Evolutionary conservation across 2,797 vertebrate species (phyloP), one percentile per base, ranked within the genome.

Genomic region (Prunella strophiata): DNA sequence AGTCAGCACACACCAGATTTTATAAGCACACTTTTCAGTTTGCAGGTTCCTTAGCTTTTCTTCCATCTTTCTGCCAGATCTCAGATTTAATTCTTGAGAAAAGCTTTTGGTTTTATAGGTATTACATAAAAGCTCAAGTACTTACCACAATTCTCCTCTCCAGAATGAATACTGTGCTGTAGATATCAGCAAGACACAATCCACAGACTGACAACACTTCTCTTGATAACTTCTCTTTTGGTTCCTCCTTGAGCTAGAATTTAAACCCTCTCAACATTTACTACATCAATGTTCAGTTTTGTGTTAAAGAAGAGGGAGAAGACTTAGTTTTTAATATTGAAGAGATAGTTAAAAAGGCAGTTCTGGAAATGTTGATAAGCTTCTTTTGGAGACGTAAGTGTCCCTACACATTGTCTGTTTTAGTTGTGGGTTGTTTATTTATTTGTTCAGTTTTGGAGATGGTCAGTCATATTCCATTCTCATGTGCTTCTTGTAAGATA

Each of bases 241-340:
- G 89, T 91, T 95, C 93, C 73, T 94, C 78, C 65, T 93, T 72
- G 91, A 97, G 93, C 89, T 90, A 89, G 62, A 95, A 78, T 72
- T 96, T 86, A 91, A 91, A 95, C 84, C 91, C 93, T 95, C 91
- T 93, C 88, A 91, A 91, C 27, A n/a, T 79, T 68, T 68, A 90
- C 77, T 85, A 79, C 27, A 83, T 72, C 90, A 97, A 92, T 92
- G 92, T 94, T 89, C 94, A 92, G 51, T 82, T 96, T 95, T 94
- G 92, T 95, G 92, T 92, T 95, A 82, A 85, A 72, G 68, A 95
- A 93, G 93, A 92, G 94, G 95, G 93, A 96, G 94, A 95, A 96
- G 92, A 96, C 91, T 91, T 89, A 22, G 32, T 57, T 88, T 91
- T 81, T 67, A 63, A 47, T 61, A 85, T n/a, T 61, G 84, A 93